Percentiles rank a stretch among this genome's conserved stretches.
Evolutionary conservation across 23 tunicate species (phyloP).

Genomic region (Trididemnum clinides): DNA sequence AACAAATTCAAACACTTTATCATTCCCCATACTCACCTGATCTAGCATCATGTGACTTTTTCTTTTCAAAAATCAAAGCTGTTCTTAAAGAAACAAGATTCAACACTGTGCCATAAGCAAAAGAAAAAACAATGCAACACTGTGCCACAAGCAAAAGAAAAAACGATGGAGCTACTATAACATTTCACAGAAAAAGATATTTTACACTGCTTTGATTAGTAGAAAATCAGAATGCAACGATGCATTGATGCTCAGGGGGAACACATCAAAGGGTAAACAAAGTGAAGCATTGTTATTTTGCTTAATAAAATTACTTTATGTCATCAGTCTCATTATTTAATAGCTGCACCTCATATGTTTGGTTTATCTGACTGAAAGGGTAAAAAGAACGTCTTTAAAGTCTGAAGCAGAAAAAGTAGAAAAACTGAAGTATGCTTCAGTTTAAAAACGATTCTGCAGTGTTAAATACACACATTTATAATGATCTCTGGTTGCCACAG

Average conservation of each 20-base stretch:
- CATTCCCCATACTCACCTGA: neutral
- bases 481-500: too few species aligned
- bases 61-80: neutral
- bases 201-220: neutral
- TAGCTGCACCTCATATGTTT: too few species aligned
- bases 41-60: constrained; percentile 3
- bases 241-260: neutral
- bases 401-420: too few species aligned
- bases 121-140: neutral
- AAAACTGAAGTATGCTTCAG: too few species aligned
- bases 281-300: neutral
- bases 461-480: too few species aligned
- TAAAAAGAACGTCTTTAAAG: too few species aligned
- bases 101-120: neutral
- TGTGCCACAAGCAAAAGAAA: neutral
- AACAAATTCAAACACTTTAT: neutral
- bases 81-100: constrained; percentile 4
- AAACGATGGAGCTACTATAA: neutral
- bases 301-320: neutral
- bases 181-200: neutral
- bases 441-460: too few species aligned
- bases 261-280: neutral
- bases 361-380: too few species aligned
- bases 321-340: constrained; percentile 16
- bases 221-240: neutral